A percentile compares a stretch with the other conserved stretches of the same genome.
These are phyloP conservation scores for Cairina moschata DNA, from an alignment of 2,113 vertebrate species.

Conservation along the genomic window DNA sequence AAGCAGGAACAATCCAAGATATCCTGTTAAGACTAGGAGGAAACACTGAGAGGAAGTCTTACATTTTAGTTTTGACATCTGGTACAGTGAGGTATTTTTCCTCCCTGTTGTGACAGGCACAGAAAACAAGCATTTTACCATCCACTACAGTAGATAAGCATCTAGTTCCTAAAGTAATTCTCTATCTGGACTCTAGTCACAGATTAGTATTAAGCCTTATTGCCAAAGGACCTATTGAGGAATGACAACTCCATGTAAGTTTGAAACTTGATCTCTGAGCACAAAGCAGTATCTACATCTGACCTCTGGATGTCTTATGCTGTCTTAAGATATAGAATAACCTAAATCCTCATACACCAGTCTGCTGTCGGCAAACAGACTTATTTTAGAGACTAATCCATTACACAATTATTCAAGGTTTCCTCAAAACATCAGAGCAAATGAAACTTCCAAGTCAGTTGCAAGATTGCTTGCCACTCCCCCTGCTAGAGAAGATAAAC, in stretches of 20 bases:
- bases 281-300: background rate
- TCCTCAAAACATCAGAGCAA: background rate
- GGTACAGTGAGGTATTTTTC: background rate
- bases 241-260: background rate
- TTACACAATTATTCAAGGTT: background rate
- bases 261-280: background rate
- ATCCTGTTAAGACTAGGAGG: background rate
- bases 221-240: background rate
- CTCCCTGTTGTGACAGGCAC: background rate
- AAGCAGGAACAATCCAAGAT: background rate
- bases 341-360: background rate
- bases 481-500: background rate
- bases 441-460: background rate
- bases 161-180: background rate
- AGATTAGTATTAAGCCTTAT: background rate
- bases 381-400: background rate
- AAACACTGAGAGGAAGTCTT: background rate
- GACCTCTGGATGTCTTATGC: background rate
- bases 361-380: background rate
- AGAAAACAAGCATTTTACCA: background rate
- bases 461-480: background rate
- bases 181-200: background rate
- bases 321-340: background rate
- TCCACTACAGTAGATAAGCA: background rate
- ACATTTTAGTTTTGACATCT: background rate